Base-by-base conservation (phyloP, 2,113 vertebrate genomes). In the Callorhinus ursinus region DNA sequence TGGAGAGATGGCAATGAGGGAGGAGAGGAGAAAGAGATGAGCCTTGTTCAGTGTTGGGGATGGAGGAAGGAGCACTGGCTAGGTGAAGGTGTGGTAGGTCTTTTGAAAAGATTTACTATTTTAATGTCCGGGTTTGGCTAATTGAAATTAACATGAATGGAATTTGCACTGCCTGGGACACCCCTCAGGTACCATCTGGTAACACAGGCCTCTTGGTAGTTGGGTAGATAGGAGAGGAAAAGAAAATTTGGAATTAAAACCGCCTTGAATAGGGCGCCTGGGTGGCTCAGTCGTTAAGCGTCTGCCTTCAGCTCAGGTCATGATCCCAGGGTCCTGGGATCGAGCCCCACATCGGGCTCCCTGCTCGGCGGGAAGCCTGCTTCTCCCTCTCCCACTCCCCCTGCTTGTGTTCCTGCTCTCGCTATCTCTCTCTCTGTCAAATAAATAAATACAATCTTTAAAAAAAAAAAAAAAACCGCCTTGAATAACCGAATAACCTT, bases 231-330 rank as follows among this genome's bases (percentile, higher is more conserved):
- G 46, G 24, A 80, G 4, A 33, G 3, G 15, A 79, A 79, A 83
- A 83, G 26, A 95, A 67, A 67, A 83, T 36, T 55, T 90, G 77
- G 19, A 92, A 74, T 95, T 94, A 69, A 86, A 96, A 92, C 28
- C 42, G n/a, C 33, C 65, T 90, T 92, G n/a, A 81, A 39, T 83
- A 83, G 39, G 39, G 39, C 39, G 39, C 39, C 39, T 39, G 39
- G 39, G 39, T 39, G 39, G 39, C 39, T 39, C 39, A 39, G 39
- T 39, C 39, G 39, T 39, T 39, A 39, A 39, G 39, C 39, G 39
- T 39, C 39, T 39, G 39, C 39, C 39, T 39, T 39, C 39, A 3
- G 39, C 39, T 39, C 39, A 39, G 39, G 39, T 39, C 39, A 39
- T 39, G 39, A 39, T 39, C 39, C 39, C 39, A 39, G 39, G 39